These are phyloP conservation scores for Sesamia inferens DNA, from an alignment of 2,888 invertebrate genomes.

Conservation along the genomic window DNA sequence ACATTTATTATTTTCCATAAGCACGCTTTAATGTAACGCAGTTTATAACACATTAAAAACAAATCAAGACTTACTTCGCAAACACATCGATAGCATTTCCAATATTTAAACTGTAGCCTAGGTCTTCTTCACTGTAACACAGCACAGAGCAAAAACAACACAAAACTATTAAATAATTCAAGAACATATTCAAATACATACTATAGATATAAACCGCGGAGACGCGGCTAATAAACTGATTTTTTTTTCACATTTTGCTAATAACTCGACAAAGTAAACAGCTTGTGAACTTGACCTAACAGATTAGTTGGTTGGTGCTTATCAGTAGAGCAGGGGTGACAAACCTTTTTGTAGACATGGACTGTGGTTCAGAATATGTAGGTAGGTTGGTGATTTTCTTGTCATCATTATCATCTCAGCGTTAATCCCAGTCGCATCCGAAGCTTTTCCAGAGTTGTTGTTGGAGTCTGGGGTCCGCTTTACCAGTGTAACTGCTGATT, in stretches of 20 bases:
- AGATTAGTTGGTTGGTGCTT: conserved; percentile 77
- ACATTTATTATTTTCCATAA: conserved; percentile 17
- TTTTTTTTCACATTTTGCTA: conserved; percentile 86
- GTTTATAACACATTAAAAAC: conserved; percentile 6
- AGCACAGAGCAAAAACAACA: conserved; percentile 66
- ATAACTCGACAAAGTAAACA: conserved; percentile 79
- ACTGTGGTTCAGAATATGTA: neutral
- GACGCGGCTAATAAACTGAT: conserved; percentile 78
- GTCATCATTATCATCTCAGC: too few species aligned
- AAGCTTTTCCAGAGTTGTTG: too few species aligned
- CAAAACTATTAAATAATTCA: conserved; percentile 68
- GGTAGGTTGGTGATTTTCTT: neutral
- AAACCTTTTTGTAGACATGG: conserved; percentile 40
- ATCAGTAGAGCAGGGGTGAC: conserved; percentile 52
- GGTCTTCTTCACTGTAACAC: conserved; percentile 77
- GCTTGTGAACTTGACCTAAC: conserved; percentile 85
- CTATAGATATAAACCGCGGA: conserved; percentile 69
- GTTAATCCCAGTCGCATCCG: too few species aligned
- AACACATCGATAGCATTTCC: conserved; percentile 87
- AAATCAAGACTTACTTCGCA: conserved; percentile 81
- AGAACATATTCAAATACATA: conserved; percentile 71
- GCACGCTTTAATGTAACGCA: conserved; percentile 1
- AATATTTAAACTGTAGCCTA: conserved; percentile 82
- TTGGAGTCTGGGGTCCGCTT: too few species aligned
- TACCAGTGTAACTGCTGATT: too few species aligned